Evolutionary conservation across 2,797 vertebrate genomes (phyloP).

Genomic region (Vespertilio murinus): DNA sequence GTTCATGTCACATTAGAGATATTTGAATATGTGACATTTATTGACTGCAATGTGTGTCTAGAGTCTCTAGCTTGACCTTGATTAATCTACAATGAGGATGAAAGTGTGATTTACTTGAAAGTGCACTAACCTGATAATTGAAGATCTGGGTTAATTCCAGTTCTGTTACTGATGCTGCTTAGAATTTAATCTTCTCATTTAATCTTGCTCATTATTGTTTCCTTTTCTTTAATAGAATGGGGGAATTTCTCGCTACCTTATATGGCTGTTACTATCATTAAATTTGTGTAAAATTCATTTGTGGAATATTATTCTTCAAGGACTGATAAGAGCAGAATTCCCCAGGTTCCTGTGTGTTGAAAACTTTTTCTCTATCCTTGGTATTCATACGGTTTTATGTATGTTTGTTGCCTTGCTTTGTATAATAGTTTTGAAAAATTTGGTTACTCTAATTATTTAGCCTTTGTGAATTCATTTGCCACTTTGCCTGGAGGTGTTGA

Average conservation of each 20-base stretch:
- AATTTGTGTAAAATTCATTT: not conserved
- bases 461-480: not conserved
- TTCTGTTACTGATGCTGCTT: constrained; percentile 6
- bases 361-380: not conserved
- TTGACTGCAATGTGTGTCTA: not conserved
- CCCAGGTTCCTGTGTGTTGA: not conserved
- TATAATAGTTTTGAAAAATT: not conserved
- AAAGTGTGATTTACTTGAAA: constrained; percentile 38
- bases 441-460: not conserved
- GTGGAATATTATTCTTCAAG: not conserved
- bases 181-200: constrained; percentile 25
- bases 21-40: not conserved
- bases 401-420: not conserved
- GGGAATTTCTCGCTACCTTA: not conserved
- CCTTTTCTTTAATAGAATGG: not conserved
- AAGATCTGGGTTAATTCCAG: constrained; percentile 29
- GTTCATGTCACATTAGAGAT: not conserved
- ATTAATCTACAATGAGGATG: constrained; percentile 22
- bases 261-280: not conserved
- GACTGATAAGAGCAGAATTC: not conserved
- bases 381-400: not conserved
- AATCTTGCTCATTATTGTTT: not conserved
- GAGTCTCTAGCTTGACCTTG: not conserved
- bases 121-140: constrained; percentile 23
- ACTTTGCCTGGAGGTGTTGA: not conserved